Conservation (phyloP, 2,888 invertebrate genomes). For the Salpingus planirostris region DNA sequence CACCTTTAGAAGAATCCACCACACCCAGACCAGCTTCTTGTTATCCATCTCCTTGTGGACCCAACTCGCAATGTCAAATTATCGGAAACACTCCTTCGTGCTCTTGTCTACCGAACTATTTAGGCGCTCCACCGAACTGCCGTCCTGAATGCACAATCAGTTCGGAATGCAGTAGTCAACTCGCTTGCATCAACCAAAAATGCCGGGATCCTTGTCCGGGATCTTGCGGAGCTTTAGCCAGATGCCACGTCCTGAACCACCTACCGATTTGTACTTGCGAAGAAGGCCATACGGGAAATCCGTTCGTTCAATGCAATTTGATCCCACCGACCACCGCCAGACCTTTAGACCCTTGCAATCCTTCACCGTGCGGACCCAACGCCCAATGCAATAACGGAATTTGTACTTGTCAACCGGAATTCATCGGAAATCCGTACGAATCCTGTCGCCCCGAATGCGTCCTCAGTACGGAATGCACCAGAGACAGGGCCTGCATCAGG, state of each 20-base stretch:
- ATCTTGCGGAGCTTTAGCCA: conserved; percentile 71
- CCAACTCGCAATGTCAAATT: conserved; percentile 71
- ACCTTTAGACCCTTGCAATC: conserved; percentile 50
- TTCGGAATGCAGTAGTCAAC: conserved; percentile 68
- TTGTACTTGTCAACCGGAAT: conserved; percentile 54
- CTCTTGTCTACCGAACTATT: conserved; percentile 67
- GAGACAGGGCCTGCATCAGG: conserved; percentile 55
- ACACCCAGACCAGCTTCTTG: conserved; percentile 68
- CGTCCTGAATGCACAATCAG: conserved; percentile 72
- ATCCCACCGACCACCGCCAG: conserved; percentile 42
- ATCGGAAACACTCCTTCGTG: conserved; percentile 66
- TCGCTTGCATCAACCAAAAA: conserved; percentile 69
- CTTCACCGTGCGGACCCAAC: conserved; percentile 71
- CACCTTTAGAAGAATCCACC: conserved; percentile 24
- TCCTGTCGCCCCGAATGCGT: conserved; percentile 66
- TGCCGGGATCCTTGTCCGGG: conserved; percentile 78
- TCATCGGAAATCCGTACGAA: conserved; percentile 58
- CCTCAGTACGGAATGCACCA: conserved; percentile 55
- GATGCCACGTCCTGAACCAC: conserved; percentile 71
- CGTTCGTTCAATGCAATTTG: conserved; percentile 61
- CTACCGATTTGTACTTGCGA: conserved; percentile 73
- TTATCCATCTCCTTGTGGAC: conserved; percentile 75
- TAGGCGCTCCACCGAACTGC: conserved; percentile 71
- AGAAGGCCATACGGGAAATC: conserved; percentile 70
- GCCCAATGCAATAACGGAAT: conserved; percentile 56